A percentile compares a stretch with the other conserved stretches of the same genome.
Evolutionary conservation across 2,888 invertebrate species (phyloP).

Genomic region (Nomada goodeniana): DNA sequence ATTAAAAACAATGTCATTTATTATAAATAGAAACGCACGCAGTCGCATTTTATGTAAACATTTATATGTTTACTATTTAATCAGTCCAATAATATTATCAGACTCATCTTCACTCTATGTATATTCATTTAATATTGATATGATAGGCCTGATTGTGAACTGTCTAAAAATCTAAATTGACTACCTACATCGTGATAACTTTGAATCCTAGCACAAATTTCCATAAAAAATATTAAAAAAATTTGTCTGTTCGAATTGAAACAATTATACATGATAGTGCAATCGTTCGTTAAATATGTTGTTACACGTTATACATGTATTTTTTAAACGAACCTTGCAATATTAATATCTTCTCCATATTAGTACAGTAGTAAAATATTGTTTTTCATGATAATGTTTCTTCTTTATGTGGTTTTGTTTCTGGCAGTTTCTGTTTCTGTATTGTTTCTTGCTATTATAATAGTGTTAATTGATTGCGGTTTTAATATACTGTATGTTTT

Average conservation of each 20-base stretch:
- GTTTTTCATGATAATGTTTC: conserved; percentile 19
- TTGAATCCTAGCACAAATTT: conserved; percentile 9
- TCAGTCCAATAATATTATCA: conserved; percentile 48
- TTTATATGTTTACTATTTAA: conserved; percentile 28
- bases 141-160: conserved; percentile 59
- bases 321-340: conserved; percentile 13
- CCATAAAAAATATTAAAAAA: conserved; percentile 8
- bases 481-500: conserved; percentile 13
- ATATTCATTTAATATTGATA: conserved; percentile 54
- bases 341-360: conserved; percentile 24
- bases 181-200: conserved; percentile 4
- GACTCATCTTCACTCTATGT: conserved; percentile 46
- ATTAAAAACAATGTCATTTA: conserved; percentile 50
- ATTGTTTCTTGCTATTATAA: conserved; percentile 17
- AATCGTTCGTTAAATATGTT: neutral
- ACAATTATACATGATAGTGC: conserved; percentile 4
- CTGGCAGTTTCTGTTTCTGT: conserved; percentile 49
- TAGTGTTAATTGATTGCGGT: conserved; percentile 33
- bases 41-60: conserved; percentile 32
- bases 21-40: conserved; percentile 53
- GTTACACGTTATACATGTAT: neutral
- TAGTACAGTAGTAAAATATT: conserved; percentile 49
- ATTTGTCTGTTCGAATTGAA: neutral
- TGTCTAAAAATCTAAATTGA: conserved; percentile 33
- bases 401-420: conserved; percentile 17